Conservation (phyloP, 2,797 vertebrate genomes). For the Artibeus jamaicensis region DNA sequence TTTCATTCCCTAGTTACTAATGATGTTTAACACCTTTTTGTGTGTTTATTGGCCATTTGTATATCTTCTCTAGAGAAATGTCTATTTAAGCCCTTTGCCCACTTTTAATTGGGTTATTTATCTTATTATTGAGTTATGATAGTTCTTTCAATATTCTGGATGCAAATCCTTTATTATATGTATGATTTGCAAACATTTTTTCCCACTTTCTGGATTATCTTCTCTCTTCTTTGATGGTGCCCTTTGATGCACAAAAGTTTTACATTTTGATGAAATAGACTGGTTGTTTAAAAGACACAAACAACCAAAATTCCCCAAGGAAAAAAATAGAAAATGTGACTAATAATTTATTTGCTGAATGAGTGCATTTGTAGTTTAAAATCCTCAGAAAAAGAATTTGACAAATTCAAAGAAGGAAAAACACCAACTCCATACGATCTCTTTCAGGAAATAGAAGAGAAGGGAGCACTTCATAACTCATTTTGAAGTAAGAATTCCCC, state of each 20-base stretch:
- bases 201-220: neutral
- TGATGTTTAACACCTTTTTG: neutral
- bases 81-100: neutral
- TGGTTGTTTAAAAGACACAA: neutral
- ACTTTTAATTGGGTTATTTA: neutral
- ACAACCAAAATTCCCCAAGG: neutral
- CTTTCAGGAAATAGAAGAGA: neutral
- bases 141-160: neutral
- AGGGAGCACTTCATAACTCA: neutral
- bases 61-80: neutral
- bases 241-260: neutral
- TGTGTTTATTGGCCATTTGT: neutral
- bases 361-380: neutral
- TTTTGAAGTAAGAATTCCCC: neutral
- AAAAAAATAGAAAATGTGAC: neutral
- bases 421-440: neutral
- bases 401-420: neutral
- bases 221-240: neutral
- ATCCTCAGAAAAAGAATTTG: neutral
- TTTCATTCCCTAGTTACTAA: neutral
- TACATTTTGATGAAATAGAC: neutral
- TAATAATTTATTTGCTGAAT: neutral
- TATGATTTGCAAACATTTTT: neutral
- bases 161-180: neutral
- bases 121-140: neutral